Evolutionary conservation across 2,797 vertebrate genomes (phyloP).

Genomic region (Pitangus sulphuratus): DNA sequence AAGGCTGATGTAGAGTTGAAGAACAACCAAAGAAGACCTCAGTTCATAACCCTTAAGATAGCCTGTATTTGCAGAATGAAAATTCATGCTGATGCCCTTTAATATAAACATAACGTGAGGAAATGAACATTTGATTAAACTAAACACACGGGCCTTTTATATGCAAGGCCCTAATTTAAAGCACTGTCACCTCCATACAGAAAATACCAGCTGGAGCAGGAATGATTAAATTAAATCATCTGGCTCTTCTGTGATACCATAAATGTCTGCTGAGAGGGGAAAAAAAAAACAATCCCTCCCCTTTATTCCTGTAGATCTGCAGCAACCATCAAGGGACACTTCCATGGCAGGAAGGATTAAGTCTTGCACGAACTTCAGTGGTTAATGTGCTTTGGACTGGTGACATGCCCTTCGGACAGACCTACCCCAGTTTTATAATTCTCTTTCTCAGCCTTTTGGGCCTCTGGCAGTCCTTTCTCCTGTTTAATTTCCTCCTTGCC

Average conservation of each 20-base stretch:
- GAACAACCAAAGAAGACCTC: background rate
- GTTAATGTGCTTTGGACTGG: conserved; percentile 62
- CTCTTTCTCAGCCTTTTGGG: conserved; percentile 44
- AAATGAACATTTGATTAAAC: conserved; percentile 69
- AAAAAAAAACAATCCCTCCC: background rate
- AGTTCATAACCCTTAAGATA: background rate
- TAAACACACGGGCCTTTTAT: conserved; percentile 48
- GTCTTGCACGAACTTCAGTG: conserved; percentile 43
- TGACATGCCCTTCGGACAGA: conserved; percentile 68
- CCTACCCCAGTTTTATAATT: conserved; percentile 61
- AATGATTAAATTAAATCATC: conserved; percentile 68
- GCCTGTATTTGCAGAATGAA: conserved; percentile 6
- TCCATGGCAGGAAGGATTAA: conserved; percentile 59
- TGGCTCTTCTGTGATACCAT: conserved; percentile 54
- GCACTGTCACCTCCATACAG: conserved; percentile 44
- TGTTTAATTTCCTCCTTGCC: conserved; percentile 62
- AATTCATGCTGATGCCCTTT: conserved; percentile 42
- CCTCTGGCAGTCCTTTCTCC: conserved; percentile 53
- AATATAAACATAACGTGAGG: conserved; percentile 13
- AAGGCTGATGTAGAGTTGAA: background rate
- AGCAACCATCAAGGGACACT: conserved; percentile 36
- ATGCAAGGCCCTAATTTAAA: conserved; percentile 59
- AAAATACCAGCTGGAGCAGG: conserved; percentile 57
- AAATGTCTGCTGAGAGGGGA: conserved; percentile 39
- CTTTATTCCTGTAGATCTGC: conserved; percentile 49